phyloP scores from a whole-genome alignment of 2,888 invertebrate genomes.

The Stramonita haemastoma region DNA sequence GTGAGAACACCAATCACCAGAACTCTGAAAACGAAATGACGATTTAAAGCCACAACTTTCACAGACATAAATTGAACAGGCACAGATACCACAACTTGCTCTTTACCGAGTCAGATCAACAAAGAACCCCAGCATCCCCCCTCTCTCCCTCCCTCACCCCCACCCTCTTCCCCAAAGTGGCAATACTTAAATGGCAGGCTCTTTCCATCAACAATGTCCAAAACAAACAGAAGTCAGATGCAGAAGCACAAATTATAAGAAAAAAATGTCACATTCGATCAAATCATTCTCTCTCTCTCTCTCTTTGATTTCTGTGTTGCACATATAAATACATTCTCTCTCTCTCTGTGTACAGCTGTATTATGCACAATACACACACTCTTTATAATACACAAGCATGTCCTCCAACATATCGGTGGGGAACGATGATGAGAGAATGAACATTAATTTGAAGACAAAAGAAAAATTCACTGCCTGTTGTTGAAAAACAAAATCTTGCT shows the following conservation, averaged over 20 bases:
- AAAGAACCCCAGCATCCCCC: not conserved
- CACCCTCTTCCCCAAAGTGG: too few relatives aligned
- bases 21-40: not conserved
- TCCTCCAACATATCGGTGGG: not conserved
- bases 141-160: not conserved
- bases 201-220: too few relatives aligned
- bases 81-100: conserved; percentile 7
- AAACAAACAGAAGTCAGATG: too few relatives aligned
- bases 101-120: conserved; percentile 13
- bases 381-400: not conserved
- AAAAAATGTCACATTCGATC: not conserved
- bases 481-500: too few relatives aligned
- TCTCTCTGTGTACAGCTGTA: conserved; percentile 4
- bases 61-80: not conserved
- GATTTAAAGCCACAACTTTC: not conserved
- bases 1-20: conserved; percentile 14
- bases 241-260: too few relatives aligned
- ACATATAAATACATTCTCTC: not conserved
- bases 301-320: not conserved
- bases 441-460: not conserved
- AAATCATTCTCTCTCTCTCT: not conserved
- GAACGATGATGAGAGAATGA: not conserved
- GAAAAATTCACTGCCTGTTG: not conserved
- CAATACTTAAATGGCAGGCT: too few relatives aligned
- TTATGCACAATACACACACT: conserved; percentile 12